Conservation (phyloP, 2,113 vertebrate species). For the Salminus brasiliensis region DNA sequence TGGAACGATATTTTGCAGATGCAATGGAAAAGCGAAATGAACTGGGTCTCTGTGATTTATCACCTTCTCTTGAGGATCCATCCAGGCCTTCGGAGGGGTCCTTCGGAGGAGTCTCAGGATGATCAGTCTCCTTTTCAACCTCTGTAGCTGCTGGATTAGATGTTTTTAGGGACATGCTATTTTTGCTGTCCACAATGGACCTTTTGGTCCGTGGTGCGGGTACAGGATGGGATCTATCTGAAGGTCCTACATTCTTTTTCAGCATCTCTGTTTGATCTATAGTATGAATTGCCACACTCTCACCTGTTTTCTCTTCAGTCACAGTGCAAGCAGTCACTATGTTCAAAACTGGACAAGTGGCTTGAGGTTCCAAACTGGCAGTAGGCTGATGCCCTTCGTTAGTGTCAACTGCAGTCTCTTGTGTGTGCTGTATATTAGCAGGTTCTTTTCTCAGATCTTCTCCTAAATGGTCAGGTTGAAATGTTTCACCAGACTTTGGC, state of each 20-base stretch:
- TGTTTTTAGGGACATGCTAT: constrained; percentile 2
- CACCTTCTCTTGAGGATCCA: neutral
- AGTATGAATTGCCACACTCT: neutral
- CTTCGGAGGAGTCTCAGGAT: neutral
- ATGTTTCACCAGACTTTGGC: neutral
- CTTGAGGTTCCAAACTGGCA: neutral
- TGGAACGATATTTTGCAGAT: constrained; percentile 71
- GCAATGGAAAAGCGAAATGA: constrained; percentile 75
- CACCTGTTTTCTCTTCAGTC: neutral
- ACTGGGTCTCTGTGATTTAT: constrained; percentile 57
- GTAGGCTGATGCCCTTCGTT: neutral
- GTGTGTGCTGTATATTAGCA: neutral
- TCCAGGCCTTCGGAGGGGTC: constrained; percentile 9
- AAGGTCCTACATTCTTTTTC: neutral
- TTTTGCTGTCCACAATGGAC: neutral
- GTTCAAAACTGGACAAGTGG: neutral
- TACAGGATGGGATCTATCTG: constrained; percentile 9
- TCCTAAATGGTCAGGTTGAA: constrained; percentile 30
- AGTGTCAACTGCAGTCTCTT: neutral
- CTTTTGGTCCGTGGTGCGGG: constrained; percentile 32
- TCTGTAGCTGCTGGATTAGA: neutral
- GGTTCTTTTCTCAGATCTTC: neutral
- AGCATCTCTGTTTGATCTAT: constrained; percentile 1
- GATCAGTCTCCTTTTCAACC: constrained; percentile 4
- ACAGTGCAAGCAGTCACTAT: neutral